Percentiles rank a stretch among this genome's conserved stretches.
These are phyloP conservation scores for Rachycentron canadum DNA, from an alignment of 2,797 vertebrate genomes.

Conservation along the genomic window DNA sequence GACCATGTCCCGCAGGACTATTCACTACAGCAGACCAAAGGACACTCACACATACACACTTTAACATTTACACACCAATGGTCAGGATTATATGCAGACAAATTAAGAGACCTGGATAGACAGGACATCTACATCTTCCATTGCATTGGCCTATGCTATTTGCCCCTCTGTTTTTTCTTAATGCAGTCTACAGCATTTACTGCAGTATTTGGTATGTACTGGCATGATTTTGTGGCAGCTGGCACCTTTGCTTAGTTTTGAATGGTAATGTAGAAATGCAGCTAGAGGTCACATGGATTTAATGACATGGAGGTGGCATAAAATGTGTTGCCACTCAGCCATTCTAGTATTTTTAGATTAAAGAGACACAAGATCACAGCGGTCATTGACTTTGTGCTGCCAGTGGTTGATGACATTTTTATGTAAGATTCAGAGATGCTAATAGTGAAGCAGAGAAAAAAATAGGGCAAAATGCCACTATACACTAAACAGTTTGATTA, in stretches of 20 bases:
- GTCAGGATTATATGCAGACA: conserved; percentile 18
- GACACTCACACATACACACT: conserved; percentile 23
- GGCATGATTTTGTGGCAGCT: conserved; percentile 43
- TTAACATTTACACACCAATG: conserved; percentile 20
- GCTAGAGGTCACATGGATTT: conserved; percentile 44
- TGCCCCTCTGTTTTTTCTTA: not conserved
- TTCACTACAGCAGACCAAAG: conserved; percentile 26
- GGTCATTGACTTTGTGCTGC: not conserved
- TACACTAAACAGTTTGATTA: no score
- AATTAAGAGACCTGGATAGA: not conserved
- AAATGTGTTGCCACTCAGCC: conserved; percentile 15
- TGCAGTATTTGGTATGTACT: conserved; percentile 10
- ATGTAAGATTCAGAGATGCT: not conserved
- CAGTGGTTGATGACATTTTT: not conserved
- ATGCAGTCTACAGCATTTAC: not conserved
- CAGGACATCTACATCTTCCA: not conserved
- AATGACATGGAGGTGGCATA: conserved; percentile 25
- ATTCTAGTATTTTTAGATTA: conserved; percentile 25
- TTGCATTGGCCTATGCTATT: not conserved
- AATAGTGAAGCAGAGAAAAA: not conserved
- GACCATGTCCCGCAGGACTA: conserved; percentile 75
- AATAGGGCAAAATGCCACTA: no score
- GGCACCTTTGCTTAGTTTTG: conserved; percentile 30
- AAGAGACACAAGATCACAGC: not conserved
- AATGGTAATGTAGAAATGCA: conserved; percentile 30